These are phyloP conservation scores for Gonioctena quinquepunctata DNA, from an alignment of 1,140 invertebrate genomes.

Conservation along the genomic window DNA sequence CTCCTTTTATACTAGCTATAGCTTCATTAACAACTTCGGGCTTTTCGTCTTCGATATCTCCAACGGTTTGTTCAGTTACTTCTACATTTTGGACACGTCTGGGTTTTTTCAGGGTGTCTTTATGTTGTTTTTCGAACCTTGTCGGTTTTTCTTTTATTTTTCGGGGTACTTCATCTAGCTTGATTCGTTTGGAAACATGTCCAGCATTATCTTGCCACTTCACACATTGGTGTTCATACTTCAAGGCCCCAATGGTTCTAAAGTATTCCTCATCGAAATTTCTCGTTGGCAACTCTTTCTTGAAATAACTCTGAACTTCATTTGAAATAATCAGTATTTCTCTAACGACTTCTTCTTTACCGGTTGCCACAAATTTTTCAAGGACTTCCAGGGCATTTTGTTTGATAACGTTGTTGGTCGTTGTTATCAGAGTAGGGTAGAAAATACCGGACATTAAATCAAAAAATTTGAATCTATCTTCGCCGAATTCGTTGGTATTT, in stretches of 20 bases:
- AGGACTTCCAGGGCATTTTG: background rate
- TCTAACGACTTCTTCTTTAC: background rate
- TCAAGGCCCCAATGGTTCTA: background rate
- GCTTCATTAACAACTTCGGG: background rate
- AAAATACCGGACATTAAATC: background rate
- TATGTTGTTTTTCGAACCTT: background rate
- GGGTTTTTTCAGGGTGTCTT: background rate
- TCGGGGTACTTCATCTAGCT: background rate
- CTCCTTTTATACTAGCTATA: conserved; percentile 5
- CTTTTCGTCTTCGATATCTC: background rate
- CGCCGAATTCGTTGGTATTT: background rate
- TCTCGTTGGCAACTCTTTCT: background rate
- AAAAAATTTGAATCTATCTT: background rate
- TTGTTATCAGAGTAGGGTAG: background rate
- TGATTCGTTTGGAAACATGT: background rate
- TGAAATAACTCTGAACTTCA: background rate
- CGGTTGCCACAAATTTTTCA: background rate
- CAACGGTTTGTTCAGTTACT: too few species aligned
- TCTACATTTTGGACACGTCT: background rate
- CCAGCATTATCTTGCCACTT: background rate
- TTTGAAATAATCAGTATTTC: background rate
- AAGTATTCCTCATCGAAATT: background rate
- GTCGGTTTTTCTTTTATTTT: background rate
- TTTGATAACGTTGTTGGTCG: background rate
- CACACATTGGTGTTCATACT: background rate